Evolutionary conservation across 1,140 invertebrate genomes (phyloP).

Genomic region (Dendrolimus punctatus): DNA sequence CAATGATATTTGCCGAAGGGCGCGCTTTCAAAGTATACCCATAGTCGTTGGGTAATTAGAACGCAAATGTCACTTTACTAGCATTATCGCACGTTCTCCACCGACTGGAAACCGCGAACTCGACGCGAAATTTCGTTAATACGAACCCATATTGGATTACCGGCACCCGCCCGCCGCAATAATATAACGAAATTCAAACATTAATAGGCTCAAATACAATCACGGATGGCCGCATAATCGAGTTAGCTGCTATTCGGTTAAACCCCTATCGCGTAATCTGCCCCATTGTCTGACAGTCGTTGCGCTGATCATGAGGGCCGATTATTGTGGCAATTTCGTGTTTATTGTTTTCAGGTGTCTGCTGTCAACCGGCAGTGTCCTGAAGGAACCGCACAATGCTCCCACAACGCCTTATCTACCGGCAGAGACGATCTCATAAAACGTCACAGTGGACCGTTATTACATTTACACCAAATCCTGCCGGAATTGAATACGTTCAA

Average conservation of each 20-base stretch:
- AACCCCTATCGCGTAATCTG: constrained; percentile 65
- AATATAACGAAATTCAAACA: constrained; percentile 70
- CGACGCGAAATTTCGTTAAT: constrained; percentile 50
- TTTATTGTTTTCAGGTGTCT: constrained; percentile 68
- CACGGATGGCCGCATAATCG: constrained; percentile 67
- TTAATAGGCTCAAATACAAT: constrained; percentile 68
- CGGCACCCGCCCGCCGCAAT: constrained; percentile 48
- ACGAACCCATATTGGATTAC: constrained; percentile 58
- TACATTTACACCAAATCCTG: too few species aligned
- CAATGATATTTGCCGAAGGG: not conserved
- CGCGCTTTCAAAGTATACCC: constrained; percentile 4
- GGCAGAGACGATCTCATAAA: constrained; percentile 28
- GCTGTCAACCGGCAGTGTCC: constrained; percentile 28
- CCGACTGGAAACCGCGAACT: constrained; percentile 28
- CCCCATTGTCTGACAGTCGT: constrained; percentile 61
- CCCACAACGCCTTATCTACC: constrained; percentile 28
- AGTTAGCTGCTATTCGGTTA: constrained; percentile 66
- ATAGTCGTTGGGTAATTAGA: constrained; percentile 17
- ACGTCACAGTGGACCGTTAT: constrained; percentile 23
- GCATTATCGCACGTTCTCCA: constrained; percentile 22
- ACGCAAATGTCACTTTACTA: constrained; percentile 17
- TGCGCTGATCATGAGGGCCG: constrained; percentile 59
- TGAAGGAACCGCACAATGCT: constrained; percentile 41
- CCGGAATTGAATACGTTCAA: too few species aligned
- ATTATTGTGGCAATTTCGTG: constrained; percentile 68